Evolutionary conservation across 2,113 vertebrate species (phyloP), one percentile per base, ranked within the genome.

Genomic region (Hippocampus mohnikei): DNA sequence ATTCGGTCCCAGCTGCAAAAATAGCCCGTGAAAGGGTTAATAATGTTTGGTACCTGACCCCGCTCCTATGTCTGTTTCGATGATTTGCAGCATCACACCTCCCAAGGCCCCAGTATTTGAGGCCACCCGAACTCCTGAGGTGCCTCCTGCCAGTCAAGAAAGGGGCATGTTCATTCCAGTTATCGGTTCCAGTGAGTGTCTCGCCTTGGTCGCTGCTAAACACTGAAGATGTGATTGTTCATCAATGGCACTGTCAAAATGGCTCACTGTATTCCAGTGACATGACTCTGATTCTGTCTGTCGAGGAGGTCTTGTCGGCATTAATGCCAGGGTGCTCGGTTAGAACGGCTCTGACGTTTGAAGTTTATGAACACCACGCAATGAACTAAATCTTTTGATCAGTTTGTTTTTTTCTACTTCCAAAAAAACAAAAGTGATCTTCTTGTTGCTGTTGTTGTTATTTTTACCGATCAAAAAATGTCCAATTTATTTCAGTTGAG

Each of bases 161-260:
- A 93, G 91, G 71, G 94, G 91, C 81, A 91, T 94, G 27, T 93
- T 93, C 73, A 91, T 95, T 87, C 93, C 96, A 50, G 93, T 94
- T 80, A 92, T 90, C 72, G 93, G 92, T 78, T 92, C 94, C 84
- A 94, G 95, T 98, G 91, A 69, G 95, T 91, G 6, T 67, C 11
- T 20, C 12, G 20, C 6, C 20, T 23, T 41, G 4, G n/a, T 33
- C 20, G 33, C 27, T 37, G 16, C 4, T 52, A 7, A 52, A 29
- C 5, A n/a, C 46, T 52, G 40, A 56, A 58, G 53, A 33, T 25
- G 13, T 58, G 21, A 55, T 23, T 55, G 2, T 21, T 52, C 6
- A 52, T 52, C 8, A 52, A 21, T 52, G 48, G 20, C 16, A 52
- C 48, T 50, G 48, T 50, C 18, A 18, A 18, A 50, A 50, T 7